A percentile compares a stretch with the other conserved stretches of the same genome.
Evolutionary conservation across 2,113 vertebrate species (phyloP).

Genomic region (Xenopus laevis): DNA sequence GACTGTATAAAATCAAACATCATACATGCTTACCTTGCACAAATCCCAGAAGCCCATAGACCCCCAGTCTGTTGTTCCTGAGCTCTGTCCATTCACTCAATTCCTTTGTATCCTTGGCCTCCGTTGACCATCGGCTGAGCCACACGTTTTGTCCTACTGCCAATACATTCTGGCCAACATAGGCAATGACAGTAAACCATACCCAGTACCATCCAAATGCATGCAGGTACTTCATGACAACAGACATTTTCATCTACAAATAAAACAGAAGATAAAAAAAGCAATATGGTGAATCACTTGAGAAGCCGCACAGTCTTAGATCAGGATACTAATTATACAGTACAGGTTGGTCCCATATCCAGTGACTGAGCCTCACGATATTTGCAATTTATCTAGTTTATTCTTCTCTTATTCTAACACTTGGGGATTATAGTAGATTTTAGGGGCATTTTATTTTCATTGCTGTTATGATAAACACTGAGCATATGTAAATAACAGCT

Average conservation of each 20-base stretch:
- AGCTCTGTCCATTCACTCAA: conserved; percentile 55
- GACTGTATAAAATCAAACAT: too few relatives aligned
- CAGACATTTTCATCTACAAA: conserved; percentile 53
- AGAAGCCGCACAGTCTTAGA: not conserved
- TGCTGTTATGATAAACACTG: too few relatives aligned
- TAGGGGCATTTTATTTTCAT: too few relatives aligned
- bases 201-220: conserved; percentile 57
- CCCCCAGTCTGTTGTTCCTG: conserved; percentile 53
- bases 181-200: conserved; percentile 49
- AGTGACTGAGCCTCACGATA: too few relatives aligned
- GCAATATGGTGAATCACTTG: not conserved
- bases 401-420: too few relatives aligned
- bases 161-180: conserved; percentile 55
- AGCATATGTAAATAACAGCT: too few relatives aligned
- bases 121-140: conserved; percentile 58
- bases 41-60: conserved; percentile 59
- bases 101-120: conserved; percentile 54
- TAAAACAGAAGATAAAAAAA: conserved; percentile 15
- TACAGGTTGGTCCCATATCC: not conserved
- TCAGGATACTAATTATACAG: not conserved
- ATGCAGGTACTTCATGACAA: conserved; percentile 56
- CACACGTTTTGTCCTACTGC: conserved; percentile 58
- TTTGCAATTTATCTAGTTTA: too few relatives aligned
- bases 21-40: conserved; percentile 52
- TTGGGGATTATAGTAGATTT: too few relatives aligned